These are phyloP conservation scores for Cerceris rybyensis DNA, from an alignment of 2,888 invertebrate species.

Conservation along the genomic window DNA sequence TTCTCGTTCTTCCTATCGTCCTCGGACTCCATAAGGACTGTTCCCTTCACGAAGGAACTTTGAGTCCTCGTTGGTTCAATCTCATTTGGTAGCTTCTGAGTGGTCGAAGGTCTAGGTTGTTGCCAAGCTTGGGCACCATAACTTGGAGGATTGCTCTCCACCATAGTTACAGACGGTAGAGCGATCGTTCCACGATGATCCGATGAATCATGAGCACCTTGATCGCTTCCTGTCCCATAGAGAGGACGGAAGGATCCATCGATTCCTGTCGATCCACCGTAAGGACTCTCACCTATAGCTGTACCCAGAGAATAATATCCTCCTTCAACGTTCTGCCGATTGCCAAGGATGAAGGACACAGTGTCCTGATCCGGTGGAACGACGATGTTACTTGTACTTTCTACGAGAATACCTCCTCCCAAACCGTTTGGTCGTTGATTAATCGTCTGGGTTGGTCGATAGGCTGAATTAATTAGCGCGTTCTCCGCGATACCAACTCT, in stretches of 20 bases:
- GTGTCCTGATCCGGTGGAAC: conserved; percentile 86
- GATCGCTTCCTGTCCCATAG: conserved; percentile 39
- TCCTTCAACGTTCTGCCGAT: conserved; percentile 85
- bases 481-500: conserved; percentile 47
- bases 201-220: conserved; percentile 45
- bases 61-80: conserved; percentile 46
- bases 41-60: conserved; percentile 28
- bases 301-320: conserved; percentile 81
- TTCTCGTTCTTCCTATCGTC: conserved; percentile 46
- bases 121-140: conserved; percentile 68
- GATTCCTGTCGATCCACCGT: conserved; percentile 61
- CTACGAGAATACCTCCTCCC: conserved; percentile 63
- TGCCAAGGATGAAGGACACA: conserved; percentile 86
- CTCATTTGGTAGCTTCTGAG: conserved; percentile 48
- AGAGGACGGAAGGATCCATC: conserved; percentile 68
- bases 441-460: conserved; percentile 53
- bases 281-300: conserved; percentile 83
- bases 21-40: conserved; percentile 22
- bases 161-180: conserved; percentile 64
- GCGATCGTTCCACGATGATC: conserved; percentile 68
- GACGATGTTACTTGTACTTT: conserved; percentile 86
- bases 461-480: conserved; percentile 47
- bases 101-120: conserved; percentile 32
- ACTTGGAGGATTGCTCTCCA: conserved; percentile 38
- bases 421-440: conserved; percentile 52